A percentile compares a stretch with the other conserved stretches of the same genome.
phyloP scores from a whole-genome alignment of 2,113 vertebrate genomes.

The Larimichthys polyactis region DNA sequence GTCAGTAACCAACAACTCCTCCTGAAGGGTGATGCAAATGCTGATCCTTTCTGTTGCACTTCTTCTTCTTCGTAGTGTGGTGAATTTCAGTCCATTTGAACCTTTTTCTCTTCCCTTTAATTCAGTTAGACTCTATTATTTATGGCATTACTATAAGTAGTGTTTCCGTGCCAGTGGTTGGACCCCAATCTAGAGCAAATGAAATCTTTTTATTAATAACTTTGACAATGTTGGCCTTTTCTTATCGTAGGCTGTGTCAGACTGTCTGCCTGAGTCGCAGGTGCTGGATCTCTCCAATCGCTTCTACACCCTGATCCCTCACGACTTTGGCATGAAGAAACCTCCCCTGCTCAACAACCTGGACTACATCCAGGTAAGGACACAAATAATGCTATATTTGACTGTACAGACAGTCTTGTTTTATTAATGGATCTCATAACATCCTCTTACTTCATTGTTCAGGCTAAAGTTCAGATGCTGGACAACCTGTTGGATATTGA shows the following conservation, averaged over 20 bases:
- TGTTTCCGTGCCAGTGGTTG: neutral
- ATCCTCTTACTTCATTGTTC: neutral
- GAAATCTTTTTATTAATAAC: neutral
- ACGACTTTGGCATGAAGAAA: slow-evolving; percentile 99
- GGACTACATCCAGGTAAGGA: slow-evolving; percentile 93
- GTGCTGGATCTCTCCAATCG: slow-evolving; percentile 97
- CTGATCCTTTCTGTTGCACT: neutral
- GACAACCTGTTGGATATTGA: slow-evolving; percentile 99
- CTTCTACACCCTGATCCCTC: slow-evolving; percentile 98
- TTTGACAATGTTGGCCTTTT: neutral
- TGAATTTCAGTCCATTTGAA: neutral
- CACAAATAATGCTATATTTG: neutral
- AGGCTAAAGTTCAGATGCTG: slow-evolving; percentile 98
- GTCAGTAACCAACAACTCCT: slow-evolving; percentile 77
- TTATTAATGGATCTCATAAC: neutral
- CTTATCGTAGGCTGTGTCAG: slow-evolving; percentile 88
- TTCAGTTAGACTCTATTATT: neutral
- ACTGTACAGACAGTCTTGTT: neutral
- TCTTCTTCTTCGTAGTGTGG: neutral
- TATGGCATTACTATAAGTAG: neutral
- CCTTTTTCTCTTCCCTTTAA: neutral
- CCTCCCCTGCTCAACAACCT: slow-evolving; percentile 92
- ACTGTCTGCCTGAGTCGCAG: slow-evolving; percentile 86
- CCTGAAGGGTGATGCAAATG: neutral
- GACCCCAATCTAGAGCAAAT: neutral